phyloP scores from a whole-genome alignment of 2,797 vertebrate species.

The Brachyrhaphis roseni region DNA sequence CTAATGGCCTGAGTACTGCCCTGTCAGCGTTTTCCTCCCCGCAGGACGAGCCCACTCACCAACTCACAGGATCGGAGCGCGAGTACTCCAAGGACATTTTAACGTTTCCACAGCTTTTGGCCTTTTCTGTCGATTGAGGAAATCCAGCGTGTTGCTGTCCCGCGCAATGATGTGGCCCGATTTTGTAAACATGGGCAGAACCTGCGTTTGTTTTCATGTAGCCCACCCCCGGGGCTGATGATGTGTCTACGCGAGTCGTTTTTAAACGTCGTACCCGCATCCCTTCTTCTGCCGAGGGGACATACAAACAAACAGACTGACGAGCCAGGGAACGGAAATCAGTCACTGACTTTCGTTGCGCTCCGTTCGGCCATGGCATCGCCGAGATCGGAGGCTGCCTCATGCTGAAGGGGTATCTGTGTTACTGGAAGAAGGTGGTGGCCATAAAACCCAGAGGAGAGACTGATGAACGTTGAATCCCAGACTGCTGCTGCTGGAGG shows the following conservation, averaged over 20 bases:
- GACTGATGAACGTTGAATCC: slow-evolving; percentile 55
- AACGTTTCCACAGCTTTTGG: slow-evolving; percentile 58
- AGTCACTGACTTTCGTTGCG: slow-evolving; percentile 43
- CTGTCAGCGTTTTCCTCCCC: background rate
- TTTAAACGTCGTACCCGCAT: slow-evolving; percentile 39
- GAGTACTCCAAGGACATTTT: slow-evolving; percentile 74
- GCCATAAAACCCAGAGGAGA: slow-evolving; percentile 13
- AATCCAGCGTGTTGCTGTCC: slow-evolving; percentile 43
- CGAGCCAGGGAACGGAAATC: slow-evolving; percentile 48
- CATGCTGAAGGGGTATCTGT: slow-evolving; percentile 24
- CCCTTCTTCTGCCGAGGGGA: slow-evolving; percentile 42
- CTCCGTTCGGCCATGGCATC: slow-evolving; percentile 42
- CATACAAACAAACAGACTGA: slow-evolving; percentile 15
- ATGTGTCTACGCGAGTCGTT: slow-evolving; percentile 54
- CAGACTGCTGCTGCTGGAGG: slow-evolving; percentile 15
- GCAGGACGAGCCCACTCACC: slow-evolving; percentile 21
- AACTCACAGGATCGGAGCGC: slow-evolving; percentile 37
- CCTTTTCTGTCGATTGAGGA: slow-evolving; percentile 60
- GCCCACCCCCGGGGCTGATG: slow-evolving; percentile 22
- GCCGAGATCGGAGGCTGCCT: slow-evolving; percentile 17
- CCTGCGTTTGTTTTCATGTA: slow-evolving; percentile 23
- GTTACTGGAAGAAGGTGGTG: slow-evolving; percentile 5
- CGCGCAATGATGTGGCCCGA: slow-evolving; percentile 47
- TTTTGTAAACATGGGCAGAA: slow-evolving; percentile 60
- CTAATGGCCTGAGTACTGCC: slow-evolving; percentile 19